Base-by-base conservation (phyloP, 2,888 invertebrate species). In the Tribolium freemani region DNA sequence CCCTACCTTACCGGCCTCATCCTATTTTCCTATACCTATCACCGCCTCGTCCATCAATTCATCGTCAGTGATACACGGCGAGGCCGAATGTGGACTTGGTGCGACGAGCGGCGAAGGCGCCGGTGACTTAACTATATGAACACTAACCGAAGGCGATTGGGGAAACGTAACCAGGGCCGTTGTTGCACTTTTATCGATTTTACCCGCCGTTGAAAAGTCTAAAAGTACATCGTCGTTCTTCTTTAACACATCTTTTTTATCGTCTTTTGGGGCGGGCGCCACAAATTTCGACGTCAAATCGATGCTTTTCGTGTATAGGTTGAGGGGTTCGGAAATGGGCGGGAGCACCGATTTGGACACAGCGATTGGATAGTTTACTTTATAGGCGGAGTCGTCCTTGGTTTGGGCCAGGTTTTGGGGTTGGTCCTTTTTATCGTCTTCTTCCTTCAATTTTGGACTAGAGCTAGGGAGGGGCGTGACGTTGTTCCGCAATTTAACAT, bases 1-100 rank as follows among this genome's bases (percentile, higher is more conserved):
- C 26, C 45, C 8, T 45, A 45, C 10, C 48, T 48, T 8, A 48
- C 46, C 46, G 46, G 5, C 48, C 13, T 4, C 2, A 2, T 48
- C 9, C n/a, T 77, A 93, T 89, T 93, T 93, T 48, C 93, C 93
- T 81, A 93, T 89, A 5, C 94, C 94, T 61, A 94, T 93, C 57
- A 96, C 87, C 4, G 95, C 95, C 84, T 95, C 95, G 85, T 96
- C 95, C 94, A 95, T 95, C 13, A 96, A 90, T 82, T 96, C 96
- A 85, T 96, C 96, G 83, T 96, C 96, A 53, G 95, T 94, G 79
- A 94, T 93, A 80, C 93, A 93, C 11, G 94, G 94, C 4, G 94
- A 93, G 78, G 73, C 91, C 21, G 93, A 90, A 78, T 89, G 90
- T 1, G 90, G 90, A 4, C 93, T 93, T 3, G 92, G 91, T 57